phyloP scores from a whole-genome alignment of 2,797 vertebrate genomes.

The Micromesistius poutassou region DNA sequence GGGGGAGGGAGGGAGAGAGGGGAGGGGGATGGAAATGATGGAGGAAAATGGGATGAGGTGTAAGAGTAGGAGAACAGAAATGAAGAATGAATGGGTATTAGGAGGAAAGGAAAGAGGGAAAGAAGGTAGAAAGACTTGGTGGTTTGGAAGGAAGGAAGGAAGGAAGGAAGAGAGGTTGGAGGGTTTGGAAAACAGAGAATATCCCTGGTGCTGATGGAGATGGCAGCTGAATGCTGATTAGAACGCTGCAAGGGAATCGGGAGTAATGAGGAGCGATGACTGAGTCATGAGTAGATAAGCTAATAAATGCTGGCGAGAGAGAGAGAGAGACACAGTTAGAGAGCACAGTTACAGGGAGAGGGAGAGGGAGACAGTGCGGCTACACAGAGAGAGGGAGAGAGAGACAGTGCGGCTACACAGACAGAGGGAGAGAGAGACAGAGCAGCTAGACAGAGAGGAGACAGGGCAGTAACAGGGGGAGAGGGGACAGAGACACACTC shows the following conservation, averaged over 20 bases:
- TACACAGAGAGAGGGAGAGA: background rate
- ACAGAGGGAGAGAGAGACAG: background rate
- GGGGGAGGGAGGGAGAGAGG: background rate
- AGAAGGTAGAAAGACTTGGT: no score
- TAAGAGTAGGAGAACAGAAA: background rate
- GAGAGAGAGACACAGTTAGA: background rate
- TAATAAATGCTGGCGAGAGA: background rate
- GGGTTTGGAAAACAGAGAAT: no score
- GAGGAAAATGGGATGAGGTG: background rate
- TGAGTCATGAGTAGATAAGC: background rate
- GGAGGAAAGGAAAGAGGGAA: no score
- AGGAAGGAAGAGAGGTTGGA: no score
- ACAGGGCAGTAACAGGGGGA: background rate
- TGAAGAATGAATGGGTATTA: background rate
- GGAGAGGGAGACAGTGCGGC: background rate
- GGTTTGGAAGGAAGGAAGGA: no score
- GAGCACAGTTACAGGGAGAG: background rate
- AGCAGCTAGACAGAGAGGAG: background rate
- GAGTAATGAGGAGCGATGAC: background rate
- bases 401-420: background rate
- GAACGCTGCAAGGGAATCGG: background rate
- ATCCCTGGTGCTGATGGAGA: no score
- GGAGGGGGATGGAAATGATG: background rate
- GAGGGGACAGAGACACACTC: background rate
- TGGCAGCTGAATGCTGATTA: no score